These are phyloP conservation scores for Chrysolina oricalcia DNA, from an alignment of 2,888 invertebrate species.

Conservation along the genomic window DNA sequence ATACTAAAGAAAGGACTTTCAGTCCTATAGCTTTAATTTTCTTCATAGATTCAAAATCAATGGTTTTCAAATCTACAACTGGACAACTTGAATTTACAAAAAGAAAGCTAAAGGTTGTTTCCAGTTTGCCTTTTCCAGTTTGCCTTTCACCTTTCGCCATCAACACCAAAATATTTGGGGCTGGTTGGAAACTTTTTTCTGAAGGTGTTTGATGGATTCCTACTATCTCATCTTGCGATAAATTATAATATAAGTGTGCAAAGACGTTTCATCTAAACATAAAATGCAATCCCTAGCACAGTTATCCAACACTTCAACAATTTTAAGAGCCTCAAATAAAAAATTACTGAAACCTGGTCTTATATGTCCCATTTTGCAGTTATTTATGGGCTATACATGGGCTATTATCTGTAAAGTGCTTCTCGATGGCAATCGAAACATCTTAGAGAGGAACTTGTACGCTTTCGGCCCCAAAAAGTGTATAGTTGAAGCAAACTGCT, in stretches of 20 bases:
- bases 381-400: too few species aligned
- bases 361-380: too few species aligned
- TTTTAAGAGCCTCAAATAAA: too few species aligned
- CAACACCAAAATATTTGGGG: constrained; percentile 29
- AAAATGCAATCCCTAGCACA: too few species aligned
- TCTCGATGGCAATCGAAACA: too few species aligned
- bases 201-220: constrained; percentile 34
- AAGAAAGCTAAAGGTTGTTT: constrained; percentile 49
- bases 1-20: constrained; percentile 46
- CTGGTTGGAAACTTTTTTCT: too few species aligned
- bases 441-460: constrained; percentile 18
- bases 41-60: constrained; percentile 44
- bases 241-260: constrained; percentile 42
- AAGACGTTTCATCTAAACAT: constrained; percentile 35
- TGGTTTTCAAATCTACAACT: constrained; percentile 43
- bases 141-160: constrained; percentile 33
- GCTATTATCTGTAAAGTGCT: too few species aligned
- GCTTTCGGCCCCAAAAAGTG: constrained; percentile 23
- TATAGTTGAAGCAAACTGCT: constrained; percentile 14
- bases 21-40: constrained; percentile 40
- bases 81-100: constrained; percentile 18
- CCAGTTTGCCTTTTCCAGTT: constrained; percentile 39
- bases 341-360: too few species aligned
- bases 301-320: too few species aligned
- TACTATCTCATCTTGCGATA: constrained; percentile 32